phyloP scores from a whole-genome alignment of 2,888 invertebrate species.

The Drosophila phalerata region DNA sequence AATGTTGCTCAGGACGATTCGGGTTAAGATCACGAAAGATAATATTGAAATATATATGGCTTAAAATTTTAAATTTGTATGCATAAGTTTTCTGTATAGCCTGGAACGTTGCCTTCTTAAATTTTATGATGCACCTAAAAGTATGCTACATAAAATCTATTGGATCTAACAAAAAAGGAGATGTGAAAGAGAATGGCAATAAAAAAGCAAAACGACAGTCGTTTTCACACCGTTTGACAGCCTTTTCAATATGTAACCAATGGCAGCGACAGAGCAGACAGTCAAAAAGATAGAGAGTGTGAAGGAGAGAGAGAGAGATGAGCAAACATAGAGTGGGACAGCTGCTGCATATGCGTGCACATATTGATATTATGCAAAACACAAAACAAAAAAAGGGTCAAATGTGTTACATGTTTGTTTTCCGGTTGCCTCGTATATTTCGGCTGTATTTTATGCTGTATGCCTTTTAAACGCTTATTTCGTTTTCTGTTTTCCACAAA shows the following conservation, averaged over 20 bases:
- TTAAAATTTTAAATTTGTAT: not conserved
- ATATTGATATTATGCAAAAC: constrained; percentile 60
- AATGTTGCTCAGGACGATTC: too few species aligned
- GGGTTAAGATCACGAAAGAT: not conserved
- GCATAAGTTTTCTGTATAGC: not conserved
- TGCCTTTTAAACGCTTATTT: constrained; percentile 6
- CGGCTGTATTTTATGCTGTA: constrained; percentile 10
- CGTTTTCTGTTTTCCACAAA: constrained; percentile 40
- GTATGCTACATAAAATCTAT: constrained; percentile 15
- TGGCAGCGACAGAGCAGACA: constrained; percentile 23
- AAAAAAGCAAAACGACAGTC: constrained; percentile 57
- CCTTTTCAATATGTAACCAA: constrained; percentile 70
- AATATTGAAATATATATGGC: not conserved
- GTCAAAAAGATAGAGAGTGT: not conserved
- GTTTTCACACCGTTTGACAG: constrained; percentile 74
- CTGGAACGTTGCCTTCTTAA: not conserved
- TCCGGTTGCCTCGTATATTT: constrained; percentile 35
- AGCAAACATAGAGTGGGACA: constrained; percentile 15
- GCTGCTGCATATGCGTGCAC: constrained; percentile 43
- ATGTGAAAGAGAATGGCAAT: constrained; percentile 35
- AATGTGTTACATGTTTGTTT: constrained; percentile 55
- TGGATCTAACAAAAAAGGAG: constrained; percentile 10
- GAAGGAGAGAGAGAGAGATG: not conserved
- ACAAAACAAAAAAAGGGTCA: constrained; percentile 68
- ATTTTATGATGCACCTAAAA: constrained; percentile 14